Evolutionary conservation across 2,888 invertebrate species (phyloP), one percentile per base, ranked within the genome.

Genomic region (Melanotus villosus): DNA sequence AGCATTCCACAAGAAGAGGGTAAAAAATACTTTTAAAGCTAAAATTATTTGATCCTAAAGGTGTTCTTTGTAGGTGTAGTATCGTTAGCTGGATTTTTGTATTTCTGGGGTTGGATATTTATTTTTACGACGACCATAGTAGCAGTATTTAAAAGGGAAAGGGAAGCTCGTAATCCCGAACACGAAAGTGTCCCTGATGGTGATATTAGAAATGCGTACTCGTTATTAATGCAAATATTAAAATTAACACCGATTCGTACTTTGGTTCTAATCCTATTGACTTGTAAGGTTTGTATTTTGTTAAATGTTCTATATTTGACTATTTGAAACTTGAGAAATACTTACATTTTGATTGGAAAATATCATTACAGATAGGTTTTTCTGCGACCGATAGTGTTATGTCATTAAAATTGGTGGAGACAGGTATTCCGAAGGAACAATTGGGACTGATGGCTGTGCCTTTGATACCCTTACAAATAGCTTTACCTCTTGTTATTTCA

Each of bases 301-400:
- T 12, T 34, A n/a, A 30, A 1, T 38, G 23, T 1, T 50, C 26
- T 16, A 19, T 45, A 9, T 26, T 9, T n/a, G n/a, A n/a, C n/a
- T n/a, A n/a, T n/a, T n/a, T n/a, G n/a, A n/a, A n/a, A n/a, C n/a
- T n/a, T n/a, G n/a, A n/a, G n/a, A n/a, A n/a, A n/a, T n/a, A n/a
- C n/a, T n/a, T n/a, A n/a, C n/a, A n/a, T n/a, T n/a, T n/a, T n/a
- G n/a, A n/a, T n/a, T n/a, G n/a, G n/a, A n/a, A n/a, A 26, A 30
- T 30, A 16, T 34, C 3, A 18, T 56, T 56, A 14, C 23, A 97
- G 96, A 89, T 98, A 75, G 96, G 97, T 1, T 99, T 99, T 86
- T 93, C 97, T 36, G 97, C 98, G 0, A 93, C 96, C 70, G 99
- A 99, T 86, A 93, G 96, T 18, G 95, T 99, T 0, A 96, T 98